Percentiles rank a stretch among this genome's conserved stretches.
These are phyloP conservation scores for Sebastes dallii DNA, from an alignment of 2,797 vertebrate genomes.

Conservation along the genomic window DNA sequence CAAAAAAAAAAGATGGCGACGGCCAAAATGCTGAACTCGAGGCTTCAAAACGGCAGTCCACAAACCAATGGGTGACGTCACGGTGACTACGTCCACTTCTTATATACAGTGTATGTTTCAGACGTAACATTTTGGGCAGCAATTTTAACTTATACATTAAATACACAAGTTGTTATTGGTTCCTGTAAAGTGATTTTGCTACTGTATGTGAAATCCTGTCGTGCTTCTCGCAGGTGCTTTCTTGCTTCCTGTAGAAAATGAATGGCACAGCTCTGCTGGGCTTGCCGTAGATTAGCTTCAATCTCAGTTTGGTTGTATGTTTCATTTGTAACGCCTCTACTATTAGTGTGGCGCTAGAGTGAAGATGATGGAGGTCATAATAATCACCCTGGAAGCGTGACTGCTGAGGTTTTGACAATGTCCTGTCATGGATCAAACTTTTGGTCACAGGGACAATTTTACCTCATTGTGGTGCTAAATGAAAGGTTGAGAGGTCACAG, in stretches of 20 bases:
- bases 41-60: not conserved
- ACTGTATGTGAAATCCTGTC: not conserved
- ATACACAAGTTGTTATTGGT: not conserved
- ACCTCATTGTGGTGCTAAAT: not conserved
- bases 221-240: not conserved
- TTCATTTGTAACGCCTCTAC: not conserved
- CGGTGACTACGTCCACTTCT: not conserved
- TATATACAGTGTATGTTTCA: not conserved
- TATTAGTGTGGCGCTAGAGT: not conserved
- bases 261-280: not conserved
- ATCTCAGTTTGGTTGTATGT: not conserved
- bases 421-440: not conserved
- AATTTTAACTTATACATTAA: not conserved
- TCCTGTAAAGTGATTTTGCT: not conserved
- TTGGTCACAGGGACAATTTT: not conserved
- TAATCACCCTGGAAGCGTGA: not conserved
- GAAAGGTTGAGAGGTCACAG: not conserved
- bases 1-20: too few relatives aligned
- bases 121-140: not conserved
- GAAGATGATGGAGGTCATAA: not conserved
- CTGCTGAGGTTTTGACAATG: not conserved
- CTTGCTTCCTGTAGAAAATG: not conserved
- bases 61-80: not conserved
- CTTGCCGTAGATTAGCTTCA: not conserved
- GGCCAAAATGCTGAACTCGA: not conserved